Evolutionary conservation across 2,888 invertebrate genomes (phyloP).

Genomic region (Lypha dubia): DNA sequence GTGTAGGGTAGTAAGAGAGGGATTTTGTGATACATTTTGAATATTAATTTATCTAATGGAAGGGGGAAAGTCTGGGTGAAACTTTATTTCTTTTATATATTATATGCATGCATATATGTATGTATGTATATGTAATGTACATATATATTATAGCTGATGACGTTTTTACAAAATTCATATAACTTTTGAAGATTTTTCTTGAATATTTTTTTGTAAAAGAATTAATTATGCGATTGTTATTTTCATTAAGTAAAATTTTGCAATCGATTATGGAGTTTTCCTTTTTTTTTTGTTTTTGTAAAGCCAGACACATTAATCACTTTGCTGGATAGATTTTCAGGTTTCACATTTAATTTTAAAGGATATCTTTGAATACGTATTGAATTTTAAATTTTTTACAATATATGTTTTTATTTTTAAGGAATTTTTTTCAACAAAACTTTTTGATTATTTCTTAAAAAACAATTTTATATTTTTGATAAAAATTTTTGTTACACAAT

Average conservation of each 20-base stretch:
- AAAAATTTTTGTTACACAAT: constrained; percentile 71
- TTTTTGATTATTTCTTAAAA: constrained; percentile 15
- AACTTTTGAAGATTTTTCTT: constrained; percentile 18
- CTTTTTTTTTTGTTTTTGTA: background rate
- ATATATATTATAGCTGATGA: constrained; percentile 14
- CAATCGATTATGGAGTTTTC: constrained; percentile 39
- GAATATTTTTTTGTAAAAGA: background rate
- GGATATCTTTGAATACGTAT: background rate
- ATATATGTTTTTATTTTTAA: background rate
- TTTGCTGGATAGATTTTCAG: background rate
- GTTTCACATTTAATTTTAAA: background rate
- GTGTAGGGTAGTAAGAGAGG: constrained; percentile 57
- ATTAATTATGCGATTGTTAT: constrained; percentile 1
- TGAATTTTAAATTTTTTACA: constrained; percentile 4
- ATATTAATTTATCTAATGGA: constrained; percentile 59
- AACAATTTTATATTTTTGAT: constrained; percentile 25
- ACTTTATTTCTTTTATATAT: constrained; percentile 33
- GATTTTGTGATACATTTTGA: constrained; percentile 50
- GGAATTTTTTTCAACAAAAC: background rate
- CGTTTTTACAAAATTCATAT: constrained; percentile 4
- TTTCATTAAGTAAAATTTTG: background rate
- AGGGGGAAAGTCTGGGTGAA: constrained; percentile 69
- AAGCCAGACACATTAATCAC: constrained; percentile 54
- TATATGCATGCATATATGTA: background rate
- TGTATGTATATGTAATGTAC: too few relatives aligned